A percentile compares a stretch with the other conserved stretches of the same genome.
Evolutionary conservation across 2,888 invertebrate species (phyloP).

Genomic region (Apotomis capreana): DNA sequence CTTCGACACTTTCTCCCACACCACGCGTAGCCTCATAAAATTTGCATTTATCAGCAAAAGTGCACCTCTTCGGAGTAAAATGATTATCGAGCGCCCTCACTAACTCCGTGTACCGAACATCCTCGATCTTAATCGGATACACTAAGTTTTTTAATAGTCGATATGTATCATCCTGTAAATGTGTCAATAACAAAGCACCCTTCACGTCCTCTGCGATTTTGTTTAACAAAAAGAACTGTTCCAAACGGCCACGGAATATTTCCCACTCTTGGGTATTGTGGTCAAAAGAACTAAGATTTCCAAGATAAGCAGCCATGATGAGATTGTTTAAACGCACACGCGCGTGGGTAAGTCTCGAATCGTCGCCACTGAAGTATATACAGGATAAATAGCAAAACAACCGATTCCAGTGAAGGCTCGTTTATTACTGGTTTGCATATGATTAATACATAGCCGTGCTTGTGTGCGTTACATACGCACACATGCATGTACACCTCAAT

Average conservation of each 20-base stretch:
- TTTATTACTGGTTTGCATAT: too few species aligned
- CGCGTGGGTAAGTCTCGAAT: background rate
- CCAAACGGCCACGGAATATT: constrained; percentile 4
- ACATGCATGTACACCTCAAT: too few species aligned
- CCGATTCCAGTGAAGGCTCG: too few species aligned
- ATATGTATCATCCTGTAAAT: constrained; percentile 12
- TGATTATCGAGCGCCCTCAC: constrained; percentile 34
- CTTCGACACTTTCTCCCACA: constrained; percentile 42
- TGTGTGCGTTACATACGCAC: too few species aligned
- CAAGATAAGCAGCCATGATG: constrained; percentile 1
- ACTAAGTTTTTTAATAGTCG: constrained; percentile 17
- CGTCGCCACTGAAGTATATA: background rate
- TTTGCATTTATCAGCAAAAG: constrained; percentile 44
- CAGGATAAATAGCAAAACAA: too few species aligned
- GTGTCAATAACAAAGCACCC: constrained; percentile 15
- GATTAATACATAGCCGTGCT: too few species aligned
- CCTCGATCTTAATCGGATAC: constrained; percentile 37
- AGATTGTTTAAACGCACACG: background rate
- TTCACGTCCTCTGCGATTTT: background rate
- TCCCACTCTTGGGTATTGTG: constrained; percentile 16
- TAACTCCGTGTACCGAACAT: constrained; percentile 20
- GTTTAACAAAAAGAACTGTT: constrained; percentile 7
- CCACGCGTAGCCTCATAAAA: constrained; percentile 44
- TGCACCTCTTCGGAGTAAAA: constrained; percentile 44
- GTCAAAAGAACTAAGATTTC: constrained; percentile 8